These are phyloP conservation scores for Acrobasis repandana DNA, from an alignment of 2,888 invertebrate genomes.

Conservation along the genomic window DNA sequence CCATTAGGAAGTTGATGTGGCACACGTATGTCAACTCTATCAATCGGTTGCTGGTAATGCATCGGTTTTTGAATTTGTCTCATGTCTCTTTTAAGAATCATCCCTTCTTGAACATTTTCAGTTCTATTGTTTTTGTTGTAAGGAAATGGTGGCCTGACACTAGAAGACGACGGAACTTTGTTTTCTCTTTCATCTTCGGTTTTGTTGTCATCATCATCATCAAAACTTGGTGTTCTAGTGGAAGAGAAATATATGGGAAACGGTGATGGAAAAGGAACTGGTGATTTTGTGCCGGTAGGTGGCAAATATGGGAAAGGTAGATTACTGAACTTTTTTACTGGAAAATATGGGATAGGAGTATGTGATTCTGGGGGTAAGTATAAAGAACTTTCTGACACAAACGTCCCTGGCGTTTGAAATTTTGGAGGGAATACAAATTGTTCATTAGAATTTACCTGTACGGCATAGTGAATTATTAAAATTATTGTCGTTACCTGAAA, in stretches of 20 bases:
- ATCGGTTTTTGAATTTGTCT: constrained; percentile 44
- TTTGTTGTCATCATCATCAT: constrained; percentile 50
- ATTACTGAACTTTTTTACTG: constrained; percentile 61
- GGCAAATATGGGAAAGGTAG: constrained; percentile 64
- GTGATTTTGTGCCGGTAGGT: constrained; percentile 60
- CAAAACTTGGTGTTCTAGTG: constrained; percentile 49
- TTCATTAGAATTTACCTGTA: constrained; percentile 54
- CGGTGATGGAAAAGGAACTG: constrained; percentile 56
- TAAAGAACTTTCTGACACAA: constrained; percentile 61
- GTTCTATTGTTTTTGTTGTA: constrained; percentile 46
- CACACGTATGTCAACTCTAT: constrained; percentile 61
- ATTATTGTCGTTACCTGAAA: constrained; percentile 67
- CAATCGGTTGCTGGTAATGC: constrained; percentile 56
- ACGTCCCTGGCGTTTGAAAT: constrained; percentile 36
- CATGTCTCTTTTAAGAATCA: constrained; percentile 51
- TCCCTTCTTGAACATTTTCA: constrained; percentile 37
- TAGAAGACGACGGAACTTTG: constrained; percentile 34
- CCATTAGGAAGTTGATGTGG: constrained; percentile 45
- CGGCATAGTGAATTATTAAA: constrained; percentile 49
- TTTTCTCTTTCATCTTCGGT: constrained; percentile 40
- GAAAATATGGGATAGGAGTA: constrained; percentile 60
- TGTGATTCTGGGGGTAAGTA: constrained; percentile 71
- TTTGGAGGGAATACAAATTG: constrained; percentile 61
- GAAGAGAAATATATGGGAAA: constrained; percentile 62
- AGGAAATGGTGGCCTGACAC: constrained; percentile 34